phyloP scores from a whole-genome alignment of 2,113 vertebrate species.

The Psittacara wagleri region DNA sequence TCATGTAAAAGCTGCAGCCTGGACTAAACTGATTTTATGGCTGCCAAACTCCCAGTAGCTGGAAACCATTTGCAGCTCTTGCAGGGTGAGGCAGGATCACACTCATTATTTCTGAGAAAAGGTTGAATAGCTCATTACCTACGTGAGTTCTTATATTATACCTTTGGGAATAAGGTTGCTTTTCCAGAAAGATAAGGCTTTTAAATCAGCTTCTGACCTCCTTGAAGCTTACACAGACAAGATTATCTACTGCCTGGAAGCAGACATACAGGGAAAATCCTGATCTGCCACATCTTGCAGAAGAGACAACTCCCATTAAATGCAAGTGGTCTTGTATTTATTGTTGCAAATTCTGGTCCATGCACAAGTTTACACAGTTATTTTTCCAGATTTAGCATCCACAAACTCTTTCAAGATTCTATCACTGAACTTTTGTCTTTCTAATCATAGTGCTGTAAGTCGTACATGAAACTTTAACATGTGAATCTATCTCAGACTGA shows the following conservation, averaged over 20 bases:
- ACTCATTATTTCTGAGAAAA: neutral
- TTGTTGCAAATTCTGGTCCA: neutral
- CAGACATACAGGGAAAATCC: neutral
- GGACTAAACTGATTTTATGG: neutral
- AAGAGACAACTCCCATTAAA: neutral
- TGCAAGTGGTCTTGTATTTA: neutral
- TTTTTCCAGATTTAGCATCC: neutral
- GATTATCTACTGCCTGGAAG: neutral
- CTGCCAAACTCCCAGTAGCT: neutral
- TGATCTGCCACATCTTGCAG: neutral
- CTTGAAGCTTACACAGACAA: neutral
- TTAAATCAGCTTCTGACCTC: neutral
- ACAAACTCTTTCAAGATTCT: neutral
- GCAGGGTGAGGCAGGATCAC: neutral
- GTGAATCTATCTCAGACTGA: neutral
- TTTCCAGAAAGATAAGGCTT: neutral
- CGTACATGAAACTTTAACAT: rapidly evolving
- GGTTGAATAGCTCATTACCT: neutral
- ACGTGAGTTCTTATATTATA: neutral
- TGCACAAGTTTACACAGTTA: neutral
- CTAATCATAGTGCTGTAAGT: neutral
- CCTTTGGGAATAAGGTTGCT: neutral
- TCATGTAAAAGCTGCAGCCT: neutral
- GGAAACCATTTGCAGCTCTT: neutral
- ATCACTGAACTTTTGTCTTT: neutral